Evolutionary conservation across 2,797 vertebrate genomes (phyloP), one percentile per base, ranked within the genome.

Genomic region (Phrynocephalus guinanensis): DNA sequence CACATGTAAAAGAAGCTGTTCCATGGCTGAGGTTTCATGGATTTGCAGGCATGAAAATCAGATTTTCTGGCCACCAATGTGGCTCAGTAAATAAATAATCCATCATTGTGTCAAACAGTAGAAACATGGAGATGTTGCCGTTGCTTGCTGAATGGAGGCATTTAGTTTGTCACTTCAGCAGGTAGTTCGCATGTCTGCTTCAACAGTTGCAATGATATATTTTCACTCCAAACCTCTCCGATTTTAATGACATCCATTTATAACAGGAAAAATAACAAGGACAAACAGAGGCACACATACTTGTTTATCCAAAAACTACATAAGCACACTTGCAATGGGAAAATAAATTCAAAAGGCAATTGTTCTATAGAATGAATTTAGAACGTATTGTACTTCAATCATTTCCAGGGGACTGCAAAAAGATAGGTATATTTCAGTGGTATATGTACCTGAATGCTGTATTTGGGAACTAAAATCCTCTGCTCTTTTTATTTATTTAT

Each of bases 81-180:
- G 96, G 96, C 95, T 95, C 93, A 94, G 96, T 96, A 96, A 97
- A 98, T 98, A 98, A 97, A 98, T 98, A 97, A 98, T 98, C 98
- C 97, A 98, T 97, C 95, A 96, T 95, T 96, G 95, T 97, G 97
- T 97, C 96, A 97, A 96, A 95, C 93, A 95, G 94, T 96, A 91
- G 93, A 96, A 97, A 96, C 96, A 96, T 8, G 22, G 94, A 96
- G 95, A 95, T 93, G 93, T 90, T 92, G 92, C 91, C 93, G 88
- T 90, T 93, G 91, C 89, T 93, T 88, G 92, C 92, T 94, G 94
- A 96, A 96, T 90, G 94, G 92, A 92, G 60, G 38, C 56, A 95
- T 95, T 91, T 78, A 95, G 93, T 93, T 91, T 94, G 95, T 92
- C 92, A 93, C 85, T 94, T 95, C 91, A 50, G 90, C 88, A 95